Evolutionary conservation across 2,888 invertebrate genomes (phyloP), one percentile per base, ranked within the genome.

Genomic region (Lepidochrysops patricia): DNA sequence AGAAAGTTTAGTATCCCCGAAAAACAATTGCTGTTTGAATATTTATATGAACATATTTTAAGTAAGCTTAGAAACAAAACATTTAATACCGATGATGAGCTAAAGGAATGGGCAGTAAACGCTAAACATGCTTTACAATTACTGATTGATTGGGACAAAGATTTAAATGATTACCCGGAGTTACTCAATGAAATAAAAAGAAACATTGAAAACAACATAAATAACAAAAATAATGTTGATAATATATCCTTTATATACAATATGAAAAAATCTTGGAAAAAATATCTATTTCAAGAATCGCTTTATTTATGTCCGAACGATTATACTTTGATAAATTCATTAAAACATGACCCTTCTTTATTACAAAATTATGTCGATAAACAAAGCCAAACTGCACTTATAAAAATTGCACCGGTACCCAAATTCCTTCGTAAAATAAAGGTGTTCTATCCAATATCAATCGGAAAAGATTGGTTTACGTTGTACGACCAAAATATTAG

Each of bases 301-400:
- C 35, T 86, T 43, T 27, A 63, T 15, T 61, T 85, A 60, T 66
- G 66, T 48, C 77, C 77, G 3, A 70, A 69, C 25, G 75, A 79
- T 64, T 68, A 73, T 12, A 76, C 70, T 7, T 77, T 75, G 58
- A 56, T 85, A n/a, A 84, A 85, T 63, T 78, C 76, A 9, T 64
- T 86, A 7, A 85, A 85, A 68, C 84, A 85, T 61, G 75, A 77
- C 5, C 78, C 84, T 9, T 63, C 64, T 37, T 64, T 84, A 54
- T 64, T 85, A 19, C 58, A 61, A 29, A 70, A 72, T 12, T 66
- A 77, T 62, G 66, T 68, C 26, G 63, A 63, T 1, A 70, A 74
- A 35, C 64, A 82, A 6, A 68, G 75, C 1, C 57, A 62, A 62
- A 32, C 66, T 72, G 32, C 58, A 63, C n/a, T 57, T 76, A 77